phyloP scores from a whole-genome alignment of 2,888 invertebrate species.

The Ametastegia equiseti region DNA sequence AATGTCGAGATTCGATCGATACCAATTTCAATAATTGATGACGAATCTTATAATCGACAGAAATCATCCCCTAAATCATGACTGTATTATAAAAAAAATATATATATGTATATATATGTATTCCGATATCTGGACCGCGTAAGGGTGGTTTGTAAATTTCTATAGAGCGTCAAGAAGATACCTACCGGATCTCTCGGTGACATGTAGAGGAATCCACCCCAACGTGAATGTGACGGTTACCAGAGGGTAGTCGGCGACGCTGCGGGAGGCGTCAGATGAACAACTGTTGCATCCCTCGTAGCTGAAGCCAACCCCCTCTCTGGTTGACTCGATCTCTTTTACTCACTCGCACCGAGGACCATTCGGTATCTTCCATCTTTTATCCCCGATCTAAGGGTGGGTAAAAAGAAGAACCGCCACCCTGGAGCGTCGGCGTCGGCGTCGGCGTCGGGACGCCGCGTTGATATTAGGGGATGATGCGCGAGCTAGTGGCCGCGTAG shows the following conservation, averaged over 20 bases:
- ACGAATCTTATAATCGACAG: too few species aligned
- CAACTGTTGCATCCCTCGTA: constrained; percentile 64
- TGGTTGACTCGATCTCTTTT: background rate
- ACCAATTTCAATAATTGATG: too few species aligned
- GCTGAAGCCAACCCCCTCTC: constrained; percentile 19
- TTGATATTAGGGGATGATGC: constrained; percentile 63
- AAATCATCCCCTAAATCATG: too few species aligned
- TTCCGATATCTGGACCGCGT: too few species aligned
- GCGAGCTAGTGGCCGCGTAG: constrained; percentile 60
- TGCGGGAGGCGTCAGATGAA: constrained; percentile 59
- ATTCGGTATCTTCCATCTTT: constrained; percentile 3
- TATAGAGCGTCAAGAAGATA: background rate
- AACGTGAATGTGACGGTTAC: constrained; percentile 21
- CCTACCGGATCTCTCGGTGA: background rate
- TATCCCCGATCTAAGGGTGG: constrained; percentile 5
- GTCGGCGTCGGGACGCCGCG: constrained; percentile 50
- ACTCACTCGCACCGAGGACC: constrained; percentile 16
- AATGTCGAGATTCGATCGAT: too few species aligned
- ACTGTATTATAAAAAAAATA: too few species aligned
- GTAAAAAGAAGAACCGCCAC: constrained; percentile 26
- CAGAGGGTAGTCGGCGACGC: constrained; percentile 48
- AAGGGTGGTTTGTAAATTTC: background rate
- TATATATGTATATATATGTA: too few species aligned
- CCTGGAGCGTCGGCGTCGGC: constrained; percentile 12
- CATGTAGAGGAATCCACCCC: background rate